Evolutionary conservation across 2,797 vertebrate species (phyloP).

Genomic region (Myripristis murdjan): DNA sequence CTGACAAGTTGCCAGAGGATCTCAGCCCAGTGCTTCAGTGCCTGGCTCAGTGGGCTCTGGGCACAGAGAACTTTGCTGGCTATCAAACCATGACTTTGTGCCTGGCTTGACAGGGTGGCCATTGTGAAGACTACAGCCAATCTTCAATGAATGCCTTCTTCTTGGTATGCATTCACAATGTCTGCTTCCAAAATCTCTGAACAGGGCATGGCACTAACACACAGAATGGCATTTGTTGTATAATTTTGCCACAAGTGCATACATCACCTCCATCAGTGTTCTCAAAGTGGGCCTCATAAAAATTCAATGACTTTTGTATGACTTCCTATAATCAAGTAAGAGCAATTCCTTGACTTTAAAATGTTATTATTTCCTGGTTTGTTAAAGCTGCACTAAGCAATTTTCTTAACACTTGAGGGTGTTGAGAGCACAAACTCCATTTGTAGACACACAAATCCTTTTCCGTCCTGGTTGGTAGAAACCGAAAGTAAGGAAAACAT

Average conservation of each 20-base stretch:
- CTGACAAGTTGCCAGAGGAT: constrained; percentile 61
- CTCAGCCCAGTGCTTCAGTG: constrained; percentile 57
- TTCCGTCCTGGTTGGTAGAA: too few relatives aligned
- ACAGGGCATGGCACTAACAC: constrained; percentile 30
- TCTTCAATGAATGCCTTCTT: constrained; percentile 61
- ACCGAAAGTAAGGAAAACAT: too few relatives aligned
- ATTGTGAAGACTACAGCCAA: constrained; percentile 72
- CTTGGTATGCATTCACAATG: constrained; percentile 30
- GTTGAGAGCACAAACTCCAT: too few relatives aligned
- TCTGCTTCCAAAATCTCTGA: constrained; percentile 43
- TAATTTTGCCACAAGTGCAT: constrained; percentile 9
- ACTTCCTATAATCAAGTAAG: too few relatives aligned
- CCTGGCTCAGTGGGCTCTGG: constrained; percentile 71
- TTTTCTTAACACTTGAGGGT: too few relatives aligned
- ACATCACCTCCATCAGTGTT: background rate
- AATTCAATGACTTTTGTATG: background rate
- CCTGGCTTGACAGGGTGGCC: constrained; percentile 68
- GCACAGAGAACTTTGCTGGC: constrained; percentile 64
- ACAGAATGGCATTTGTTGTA: constrained; percentile 14
- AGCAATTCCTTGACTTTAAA: too few relatives aligned
- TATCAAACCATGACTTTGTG: constrained; percentile 63
- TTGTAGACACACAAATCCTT: too few relatives aligned
- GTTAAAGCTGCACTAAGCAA: too few relatives aligned
- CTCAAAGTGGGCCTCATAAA: background rate
- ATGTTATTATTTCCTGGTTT: too few relatives aligned